Base-by-base conservation (phyloP, 2,113 vertebrate species). In the Dendropsophus ebraccatus region DNA sequence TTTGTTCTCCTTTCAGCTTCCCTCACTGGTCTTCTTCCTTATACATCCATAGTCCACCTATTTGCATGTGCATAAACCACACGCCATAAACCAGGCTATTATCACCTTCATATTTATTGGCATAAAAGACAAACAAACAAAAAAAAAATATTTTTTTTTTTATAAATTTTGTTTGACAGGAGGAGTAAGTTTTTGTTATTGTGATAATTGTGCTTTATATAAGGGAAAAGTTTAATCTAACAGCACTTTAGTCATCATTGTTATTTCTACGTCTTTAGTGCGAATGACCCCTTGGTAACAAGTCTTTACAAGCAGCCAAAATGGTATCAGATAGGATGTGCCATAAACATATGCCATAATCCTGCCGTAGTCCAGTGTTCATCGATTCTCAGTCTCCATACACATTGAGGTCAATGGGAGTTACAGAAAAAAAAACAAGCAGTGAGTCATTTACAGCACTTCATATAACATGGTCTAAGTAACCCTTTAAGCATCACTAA, bases 231-330 rank as follows among this genome's bases (percentile, higher is more conserved):
- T 80, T 35, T 45, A 32, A 60, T 80, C 25, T 5, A 60, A 80
- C 41, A 80, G 77, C 77, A 80, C 77, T 60, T 80, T 80, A 77
- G 75, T 77, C 49, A 77, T 77, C 19, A 25, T 60, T 80, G 52
- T 60, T 80, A 41, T 80, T 80, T 77, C 37, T 80, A 79, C 11
- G 30, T 79, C 41, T 62, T 35, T 54, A 77, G n/a, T 54, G 25
- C 19, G 54, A 17, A 54, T 21, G 16, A 32, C 28, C n/a, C n/a
- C 17, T 52, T 30, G 72, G 72, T 47, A 73, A 73, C 35, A 73
- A 19, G 16, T 6, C 56, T 60, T 2, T 8, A 32, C 32, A 32
- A 32, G 6, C 11, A 52, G 6, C 50, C 41, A 41, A 41, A 41
- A 41, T 5, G 41, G n/a, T n/a, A n/a, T n/a, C n/a, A n/a, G n/a